These are phyloP conservation scores for Gambusia yucatana DNA, from an alignment of 2,797 vertebrate genomes.

Conservation along the genomic window DNA sequence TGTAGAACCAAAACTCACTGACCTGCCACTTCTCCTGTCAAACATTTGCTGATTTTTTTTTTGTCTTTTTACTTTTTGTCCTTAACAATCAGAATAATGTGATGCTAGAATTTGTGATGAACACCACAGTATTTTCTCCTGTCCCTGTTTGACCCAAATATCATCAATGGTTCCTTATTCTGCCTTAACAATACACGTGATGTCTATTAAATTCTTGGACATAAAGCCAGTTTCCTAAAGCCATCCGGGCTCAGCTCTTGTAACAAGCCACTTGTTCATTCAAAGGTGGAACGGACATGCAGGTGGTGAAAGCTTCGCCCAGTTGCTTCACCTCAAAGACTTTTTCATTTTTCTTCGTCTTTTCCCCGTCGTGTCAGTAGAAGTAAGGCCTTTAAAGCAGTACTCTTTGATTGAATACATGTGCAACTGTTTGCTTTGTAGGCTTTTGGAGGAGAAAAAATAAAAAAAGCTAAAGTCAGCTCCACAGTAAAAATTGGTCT, in stretches of 20 bases:
- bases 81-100: neutral
- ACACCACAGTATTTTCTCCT: neutral
- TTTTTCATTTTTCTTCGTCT: constrained; percentile 59
- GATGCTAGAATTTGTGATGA: neutral
- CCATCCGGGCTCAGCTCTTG: constrained; percentile 31
- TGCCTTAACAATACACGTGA: constrained; percentile 12
- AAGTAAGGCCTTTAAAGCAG: constrained; percentile 38
- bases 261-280: constrained; percentile 49
- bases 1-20: neutral
- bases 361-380: constrained; percentile 32
- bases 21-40: no score
- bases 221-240: constrained; percentile 18
- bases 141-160: neutral
- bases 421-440: constrained; percentile 62
- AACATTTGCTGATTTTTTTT: no score
- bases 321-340: constrained; percentile 47
- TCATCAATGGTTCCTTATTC: constrained; percentile 11
- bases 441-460: constrained; percentile 13
- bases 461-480: constrained; percentile 70
- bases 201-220: constrained; percentile 29
- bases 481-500: constrained; percentile 52
- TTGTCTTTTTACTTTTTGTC: neutral
- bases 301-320: constrained; percentile 64
- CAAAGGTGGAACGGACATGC: constrained; percentile 46
- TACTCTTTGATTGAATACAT: constrained; percentile 46